Base-by-base conservation (phyloP, 2,797 vertebrate genomes). In the Pseudomugil gertrudae region DNA sequence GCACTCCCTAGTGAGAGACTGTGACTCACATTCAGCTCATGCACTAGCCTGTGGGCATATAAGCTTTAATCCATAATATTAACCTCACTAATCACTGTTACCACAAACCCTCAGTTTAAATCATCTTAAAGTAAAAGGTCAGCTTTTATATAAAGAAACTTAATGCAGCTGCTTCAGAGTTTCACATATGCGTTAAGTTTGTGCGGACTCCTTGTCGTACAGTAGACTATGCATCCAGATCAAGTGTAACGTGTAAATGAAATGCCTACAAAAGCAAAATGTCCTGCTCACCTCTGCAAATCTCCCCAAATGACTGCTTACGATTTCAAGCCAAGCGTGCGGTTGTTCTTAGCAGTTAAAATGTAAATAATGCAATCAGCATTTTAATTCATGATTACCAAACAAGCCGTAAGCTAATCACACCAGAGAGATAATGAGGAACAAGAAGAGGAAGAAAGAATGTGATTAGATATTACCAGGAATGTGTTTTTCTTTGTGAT, bases 371-470 rank as follows among this genome's bases (percentile, higher is more conserved):
- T 51, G 74, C 81, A 87, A 89, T 90, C 89, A 87, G 79, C 81
- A 81, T 88, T 90, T 87, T 86, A 90, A 87, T 88, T 85, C 66
- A 77, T 48, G 80, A 84, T 89, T 88, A 77, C 81, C 71, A 85
- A 89, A 89, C 80, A 88, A 88, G 88, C 86, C 72, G 79, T 82
- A 52, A 90, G 88, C 85, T 88, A 88, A 81, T 92, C 86, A 83
- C 55, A 59, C 68, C 63, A 68, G 72, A 64, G 66, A 80, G 77
- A 78, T 87, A 85, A 86, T 84, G 76, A 77, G 84, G 71, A 72
- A 53, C 35, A 56, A 67, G 69, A 69, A 36, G 26, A 19, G 53
- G 63, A 66, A 74, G 74, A 72, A 68, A 82, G 72, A 45, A 55
- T 45, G 77, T 76, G 83, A 87, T 87, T 86, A 76, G 76, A 72